Evolutionary conservation across 2,113 vertebrate genomes (phyloP).

Genomic region (Pontoporia blainvillei): DNA sequence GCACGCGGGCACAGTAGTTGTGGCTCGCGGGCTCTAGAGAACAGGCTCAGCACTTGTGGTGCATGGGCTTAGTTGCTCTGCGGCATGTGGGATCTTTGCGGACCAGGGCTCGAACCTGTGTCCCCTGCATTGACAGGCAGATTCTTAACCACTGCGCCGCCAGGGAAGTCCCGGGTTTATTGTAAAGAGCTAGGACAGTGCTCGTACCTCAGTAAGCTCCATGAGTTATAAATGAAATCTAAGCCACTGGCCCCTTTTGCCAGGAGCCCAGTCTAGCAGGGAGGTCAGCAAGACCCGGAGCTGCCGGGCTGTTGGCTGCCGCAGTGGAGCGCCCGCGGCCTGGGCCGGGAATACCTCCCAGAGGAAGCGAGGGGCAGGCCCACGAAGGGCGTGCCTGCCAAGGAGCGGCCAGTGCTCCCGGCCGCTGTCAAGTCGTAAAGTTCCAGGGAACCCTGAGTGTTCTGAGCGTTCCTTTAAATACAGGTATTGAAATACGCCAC

Average conservation of each 20-base stretch:
- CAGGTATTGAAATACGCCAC: not conserved
- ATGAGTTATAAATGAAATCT: not conserved
- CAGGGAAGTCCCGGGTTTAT: not conserved
- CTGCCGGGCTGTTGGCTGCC: not conserved
- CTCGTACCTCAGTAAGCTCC: not conserved
- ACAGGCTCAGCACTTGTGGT: no score
- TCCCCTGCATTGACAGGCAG: no score
- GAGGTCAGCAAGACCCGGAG: not conserved
- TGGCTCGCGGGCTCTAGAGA: no score
- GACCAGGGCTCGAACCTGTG: no score
- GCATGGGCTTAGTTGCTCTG: no score
- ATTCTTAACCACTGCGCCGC: no score
- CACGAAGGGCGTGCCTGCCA: not conserved
- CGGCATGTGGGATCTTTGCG: no score
- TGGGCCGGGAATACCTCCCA: not conserved
- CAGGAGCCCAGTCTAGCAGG: not conserved
- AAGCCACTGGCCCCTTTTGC: not conserved
- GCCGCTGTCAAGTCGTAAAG: not conserved
- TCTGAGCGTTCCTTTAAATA: not conserved
- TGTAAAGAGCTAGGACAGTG: not conserved
- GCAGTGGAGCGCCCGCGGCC: rapidly evolving
- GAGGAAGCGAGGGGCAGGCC: not conserved
- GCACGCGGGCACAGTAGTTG: no score
- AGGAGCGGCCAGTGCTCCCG: rapidly evolving
- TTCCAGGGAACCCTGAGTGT: rapidly evolving